Conservation (phyloP, 2,888 invertebrate genomes). For the Synanthedon vespiformis region DNA sequence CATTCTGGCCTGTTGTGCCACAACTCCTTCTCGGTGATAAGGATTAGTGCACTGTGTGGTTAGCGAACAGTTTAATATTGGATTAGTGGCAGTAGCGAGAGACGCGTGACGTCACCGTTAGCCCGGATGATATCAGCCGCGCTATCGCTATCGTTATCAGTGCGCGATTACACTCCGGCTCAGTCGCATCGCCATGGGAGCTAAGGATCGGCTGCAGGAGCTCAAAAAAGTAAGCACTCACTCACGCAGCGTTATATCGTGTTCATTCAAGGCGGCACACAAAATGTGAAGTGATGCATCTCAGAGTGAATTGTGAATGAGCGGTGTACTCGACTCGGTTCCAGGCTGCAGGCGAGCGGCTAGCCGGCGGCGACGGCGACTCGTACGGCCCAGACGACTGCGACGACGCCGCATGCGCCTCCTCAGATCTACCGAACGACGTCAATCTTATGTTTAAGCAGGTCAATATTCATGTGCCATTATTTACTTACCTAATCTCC, state of each 20-base stretch:
- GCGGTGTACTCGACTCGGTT: neutral
- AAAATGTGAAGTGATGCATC: too few relatives aligned
- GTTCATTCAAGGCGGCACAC: neutral
- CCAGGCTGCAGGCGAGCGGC: neutral
- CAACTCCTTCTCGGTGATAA: too few relatives aligned
- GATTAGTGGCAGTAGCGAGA: too few relatives aligned
- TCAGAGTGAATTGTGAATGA: too few relatives aligned
- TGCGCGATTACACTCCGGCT: conserved; percentile 50
- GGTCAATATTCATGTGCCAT: neutral
- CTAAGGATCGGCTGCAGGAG: conserved; percentile 56
- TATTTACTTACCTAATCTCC: too few relatives aligned
- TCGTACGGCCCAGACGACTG: neutral
- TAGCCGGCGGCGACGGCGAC: too few relatives aligned
- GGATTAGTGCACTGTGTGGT: too few relatives aligned
- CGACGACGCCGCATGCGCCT: conserved; percentile 1
- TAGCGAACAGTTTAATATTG: too few relatives aligned
- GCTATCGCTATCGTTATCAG: conserved; percentile 22
- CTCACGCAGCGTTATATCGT: neutral
- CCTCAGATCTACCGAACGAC: neutral
- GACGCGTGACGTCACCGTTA: too few relatives aligned
- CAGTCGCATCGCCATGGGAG: conserved; percentile 46
- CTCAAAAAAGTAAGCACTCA: conserved; percentile 40
- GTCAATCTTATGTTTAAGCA: neutral
- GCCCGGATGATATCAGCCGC: conserved; percentile 19
- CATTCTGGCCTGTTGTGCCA: neutral